A percentile compares a stretch with the other conserved stretches of the same genome.
These are phyloP conservation scores for Potamilus streckersoni DNA, from an alignment of 1,140 invertebrate genomes.

Conservation along the genomic window DNA sequence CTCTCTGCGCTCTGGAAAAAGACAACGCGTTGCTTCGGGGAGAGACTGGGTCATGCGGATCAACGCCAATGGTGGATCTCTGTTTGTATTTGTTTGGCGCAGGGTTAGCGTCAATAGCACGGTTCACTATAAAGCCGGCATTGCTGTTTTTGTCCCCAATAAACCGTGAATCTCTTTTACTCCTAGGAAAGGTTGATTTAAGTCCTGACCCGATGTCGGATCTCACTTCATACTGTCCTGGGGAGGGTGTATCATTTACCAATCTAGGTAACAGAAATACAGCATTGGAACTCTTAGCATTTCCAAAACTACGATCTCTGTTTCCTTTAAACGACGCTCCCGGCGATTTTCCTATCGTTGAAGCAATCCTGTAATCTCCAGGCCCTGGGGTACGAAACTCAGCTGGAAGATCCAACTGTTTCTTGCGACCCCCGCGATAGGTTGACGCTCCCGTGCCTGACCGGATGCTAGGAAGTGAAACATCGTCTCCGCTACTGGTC, in stretches of 20 bases:
- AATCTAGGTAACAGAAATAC: conserved; percentile 38
- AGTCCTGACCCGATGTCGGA: conserved; percentile 20
- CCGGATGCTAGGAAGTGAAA: conserved; percentile 29
- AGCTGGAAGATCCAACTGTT: conserved; percentile 18
- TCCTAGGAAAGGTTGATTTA: conserved; percentile 22
- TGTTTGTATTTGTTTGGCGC: conserved; percentile 27
- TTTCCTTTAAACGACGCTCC: conserved; percentile 37
- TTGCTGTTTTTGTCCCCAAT: conserved; percentile 29
- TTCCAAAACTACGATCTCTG: conserved; percentile 30
- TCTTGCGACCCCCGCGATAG: conserved; percentile 13
- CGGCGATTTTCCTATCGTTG: conserved; percentile 30
- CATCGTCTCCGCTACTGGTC: conserved; percentile 17
- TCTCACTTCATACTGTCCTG: conserved; percentile 34
- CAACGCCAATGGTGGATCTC: conserved; percentile 14
- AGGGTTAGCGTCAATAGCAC: conserved; percentile 21
- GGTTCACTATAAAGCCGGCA: conserved; percentile 21
- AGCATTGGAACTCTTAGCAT: conserved; percentile 38
- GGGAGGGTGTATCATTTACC: conserved; percentile 33
- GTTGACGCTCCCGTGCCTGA: conserved; percentile 14
- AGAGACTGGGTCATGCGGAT: conserved; percentile 6
- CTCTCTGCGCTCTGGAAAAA: conserved; percentile 22
- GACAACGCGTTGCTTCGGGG: conserved; percentile 16
- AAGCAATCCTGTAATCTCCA: conserved; percentile 35
- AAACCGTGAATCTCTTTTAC: conserved; percentile 15
- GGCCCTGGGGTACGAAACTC: conserved; percentile 37